Evolutionary conservation across 2,113 vertebrate genomes (phyloP).

Genomic region (Grammatotria lemairii): DNA sequence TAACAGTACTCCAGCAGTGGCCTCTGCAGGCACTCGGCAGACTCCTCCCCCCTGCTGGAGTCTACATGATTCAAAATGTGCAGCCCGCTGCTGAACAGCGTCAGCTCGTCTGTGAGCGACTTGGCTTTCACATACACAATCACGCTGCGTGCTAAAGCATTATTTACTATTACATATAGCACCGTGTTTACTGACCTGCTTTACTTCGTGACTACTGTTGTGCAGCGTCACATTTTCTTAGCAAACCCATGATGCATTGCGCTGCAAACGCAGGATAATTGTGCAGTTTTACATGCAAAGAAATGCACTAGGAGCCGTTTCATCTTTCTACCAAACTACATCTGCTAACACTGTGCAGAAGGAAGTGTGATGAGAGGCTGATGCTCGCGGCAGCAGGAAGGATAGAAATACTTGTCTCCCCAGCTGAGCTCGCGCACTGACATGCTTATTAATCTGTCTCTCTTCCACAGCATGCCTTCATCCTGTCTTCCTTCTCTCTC

Average conservation of each 20-base stretch:
- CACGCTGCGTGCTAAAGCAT: neutral
- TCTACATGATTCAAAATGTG: neutral
- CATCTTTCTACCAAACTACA: neutral
- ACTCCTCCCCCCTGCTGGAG: neutral
- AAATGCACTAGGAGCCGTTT: neutral
- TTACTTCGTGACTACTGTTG: neutral
- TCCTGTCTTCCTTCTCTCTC: neutral
- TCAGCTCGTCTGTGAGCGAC: neutral
- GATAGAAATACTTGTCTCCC: neutral
- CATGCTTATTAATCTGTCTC: neutral
- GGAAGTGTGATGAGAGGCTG: neutral
- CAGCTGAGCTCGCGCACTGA: neutral
- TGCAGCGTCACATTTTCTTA: neutral
- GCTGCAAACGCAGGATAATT: neutral
- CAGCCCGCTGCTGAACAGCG: neutral
- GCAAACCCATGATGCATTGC: neutral
- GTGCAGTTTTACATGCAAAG: neutral
- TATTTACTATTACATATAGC: neutral
- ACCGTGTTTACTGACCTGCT: neutral
- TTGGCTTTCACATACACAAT: neutral
- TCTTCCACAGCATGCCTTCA: fast-evolving
- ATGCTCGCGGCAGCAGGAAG: neutral
- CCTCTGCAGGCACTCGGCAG: neutral
- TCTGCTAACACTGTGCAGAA: neutral
- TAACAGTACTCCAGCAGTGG: neutral